A percentile compares a stretch with the other conserved stretches of the same genome.
Conservation (phyloP, 2,113 vertebrate genomes). For the Microcebus griseorufus region DNA sequence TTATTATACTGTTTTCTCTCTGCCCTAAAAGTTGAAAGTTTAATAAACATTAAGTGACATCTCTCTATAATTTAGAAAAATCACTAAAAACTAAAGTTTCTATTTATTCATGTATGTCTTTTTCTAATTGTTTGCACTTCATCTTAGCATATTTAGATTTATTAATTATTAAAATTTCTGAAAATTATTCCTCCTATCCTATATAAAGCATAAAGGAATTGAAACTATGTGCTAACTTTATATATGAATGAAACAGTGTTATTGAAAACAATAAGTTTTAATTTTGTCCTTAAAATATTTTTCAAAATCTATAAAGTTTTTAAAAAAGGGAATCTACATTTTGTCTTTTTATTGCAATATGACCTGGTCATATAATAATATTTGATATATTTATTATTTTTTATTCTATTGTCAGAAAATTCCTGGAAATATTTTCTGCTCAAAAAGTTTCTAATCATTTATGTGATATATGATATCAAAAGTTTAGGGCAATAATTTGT, state of each 20-base stretch:
- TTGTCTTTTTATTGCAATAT: not conserved
- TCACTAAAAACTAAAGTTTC: not conserved
- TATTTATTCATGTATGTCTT: not conserved
- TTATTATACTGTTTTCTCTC: not conserved
- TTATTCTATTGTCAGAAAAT: not conserved
- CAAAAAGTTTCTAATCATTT: not conserved
- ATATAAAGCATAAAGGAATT: not conserved
- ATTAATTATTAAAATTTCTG: constrained; percentile 4
- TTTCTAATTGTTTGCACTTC: not conserved
- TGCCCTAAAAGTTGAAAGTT: constrained; percentile 47
- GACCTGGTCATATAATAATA: not conserved
- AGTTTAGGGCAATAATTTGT: not conserved
- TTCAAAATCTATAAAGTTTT: not conserved
- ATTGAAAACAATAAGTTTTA: not conserved
- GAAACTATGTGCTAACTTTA: not conserved
- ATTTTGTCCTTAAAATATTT: not conserved
- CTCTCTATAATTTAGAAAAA: constrained; percentile 17
- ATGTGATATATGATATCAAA: not conserved
- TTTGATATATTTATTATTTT: not conserved
- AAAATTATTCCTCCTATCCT: not conserved
- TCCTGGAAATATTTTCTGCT: not conserved
- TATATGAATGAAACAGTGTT: not conserved
- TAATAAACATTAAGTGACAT: constrained; percentile 39
- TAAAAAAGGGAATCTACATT: not conserved
- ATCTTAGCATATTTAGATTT: not conserved